Percentiles rank a stretch among this genome's conserved stretches.
Evolutionary conservation across 2,797 vertebrate genomes (phyloP).

Genomic region (Hippoglossus hippoglossus): DNA sequence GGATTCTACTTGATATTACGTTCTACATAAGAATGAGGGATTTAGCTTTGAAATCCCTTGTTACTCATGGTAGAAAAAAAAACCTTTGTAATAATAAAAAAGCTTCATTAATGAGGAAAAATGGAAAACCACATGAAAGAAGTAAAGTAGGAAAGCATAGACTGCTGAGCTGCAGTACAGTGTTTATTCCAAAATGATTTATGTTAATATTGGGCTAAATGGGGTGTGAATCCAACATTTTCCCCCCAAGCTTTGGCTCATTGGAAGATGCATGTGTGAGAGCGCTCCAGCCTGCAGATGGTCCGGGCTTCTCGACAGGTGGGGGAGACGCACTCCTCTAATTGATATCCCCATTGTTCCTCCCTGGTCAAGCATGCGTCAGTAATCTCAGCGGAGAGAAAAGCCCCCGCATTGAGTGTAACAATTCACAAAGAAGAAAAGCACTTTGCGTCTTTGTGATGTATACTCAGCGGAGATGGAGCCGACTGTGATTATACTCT

Average conservation of each 20-base stretch:
- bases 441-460: slow-evolving; percentile 59
- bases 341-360: slow-evolving; percentile 73
- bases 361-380: slow-evolving; percentile 66
- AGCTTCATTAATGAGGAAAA: slow-evolving; percentile 30
- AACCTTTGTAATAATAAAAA: slow-evolving; percentile 17
- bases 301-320: slow-evolving; percentile 66
- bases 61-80: background rate
- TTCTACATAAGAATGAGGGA: background rate
- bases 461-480: slow-evolving; percentile 35
- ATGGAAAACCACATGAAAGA: slow-evolving; percentile 29
- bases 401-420: slow-evolving; percentile 42
- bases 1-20: background rate
- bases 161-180: slow-evolving; percentile 33
- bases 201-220: slow-evolving; percentile 78
- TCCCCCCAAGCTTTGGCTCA: slow-evolving; percentile 71
- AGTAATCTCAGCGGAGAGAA: slow-evolving; percentile 50
- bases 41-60: slow-evolving; percentile 5
- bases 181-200: slow-evolving; percentile 75
- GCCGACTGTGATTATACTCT: slow-evolving; percentile 44
- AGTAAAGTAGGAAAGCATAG: slow-evolving; percentile 32
- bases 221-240: slow-evolving; percentile 77
- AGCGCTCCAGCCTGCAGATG: slow-evolving; percentile 58
- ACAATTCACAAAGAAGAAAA: slow-evolving; percentile 59
- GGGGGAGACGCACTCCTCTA: slow-evolving; percentile 55
- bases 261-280: slow-evolving; percentile 70